These are phyloP conservation scores for Hypotaenidia okinawae DNA, from an alignment of 2,797 vertebrate genomes.

Conservation along the genomic window DNA sequence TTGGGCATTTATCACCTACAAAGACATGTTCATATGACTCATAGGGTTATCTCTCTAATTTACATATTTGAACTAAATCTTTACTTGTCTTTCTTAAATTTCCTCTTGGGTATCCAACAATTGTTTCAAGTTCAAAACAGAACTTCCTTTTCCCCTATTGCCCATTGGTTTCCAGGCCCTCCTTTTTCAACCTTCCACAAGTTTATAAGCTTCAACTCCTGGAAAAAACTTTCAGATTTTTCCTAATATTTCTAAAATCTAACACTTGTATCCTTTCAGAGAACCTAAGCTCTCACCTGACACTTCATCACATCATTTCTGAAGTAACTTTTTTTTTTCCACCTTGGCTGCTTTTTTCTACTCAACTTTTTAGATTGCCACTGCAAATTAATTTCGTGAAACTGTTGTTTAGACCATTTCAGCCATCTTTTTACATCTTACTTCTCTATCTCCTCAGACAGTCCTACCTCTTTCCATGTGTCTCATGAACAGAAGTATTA, in stretches of 20 bases:
- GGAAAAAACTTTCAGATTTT: not conserved
- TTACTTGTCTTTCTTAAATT: not conserved
- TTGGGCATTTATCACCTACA: not conserved
- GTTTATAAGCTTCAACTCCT: not conserved
- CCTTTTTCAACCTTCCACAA: not conserved
- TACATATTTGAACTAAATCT: not conserved
- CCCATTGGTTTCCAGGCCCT: not conserved
- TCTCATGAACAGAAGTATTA: not conserved
- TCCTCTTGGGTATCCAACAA: not conserved
- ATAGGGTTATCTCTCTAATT: not conserved
- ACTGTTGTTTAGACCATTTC: not conserved
- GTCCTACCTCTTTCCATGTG: not conserved
- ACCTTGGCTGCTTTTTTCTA: not conserved
- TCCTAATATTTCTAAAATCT: not conserved
- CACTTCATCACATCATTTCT: not conserved
- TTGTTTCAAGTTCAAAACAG: not conserved
- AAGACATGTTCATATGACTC: not conserved
- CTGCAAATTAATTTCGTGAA: not conserved
- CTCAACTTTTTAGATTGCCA: not conserved
- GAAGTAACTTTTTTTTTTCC: not conserved
- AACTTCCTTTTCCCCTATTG: not conserved
- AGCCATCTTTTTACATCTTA: not conserved
- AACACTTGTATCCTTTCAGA: not conserved
- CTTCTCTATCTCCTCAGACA: not conserved
- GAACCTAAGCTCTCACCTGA: not conserved